These are phyloP conservation scores for Clistopyga incitator DNA, from an alignment of 2,888 invertebrate genomes.

Conservation along the genomic window DNA sequence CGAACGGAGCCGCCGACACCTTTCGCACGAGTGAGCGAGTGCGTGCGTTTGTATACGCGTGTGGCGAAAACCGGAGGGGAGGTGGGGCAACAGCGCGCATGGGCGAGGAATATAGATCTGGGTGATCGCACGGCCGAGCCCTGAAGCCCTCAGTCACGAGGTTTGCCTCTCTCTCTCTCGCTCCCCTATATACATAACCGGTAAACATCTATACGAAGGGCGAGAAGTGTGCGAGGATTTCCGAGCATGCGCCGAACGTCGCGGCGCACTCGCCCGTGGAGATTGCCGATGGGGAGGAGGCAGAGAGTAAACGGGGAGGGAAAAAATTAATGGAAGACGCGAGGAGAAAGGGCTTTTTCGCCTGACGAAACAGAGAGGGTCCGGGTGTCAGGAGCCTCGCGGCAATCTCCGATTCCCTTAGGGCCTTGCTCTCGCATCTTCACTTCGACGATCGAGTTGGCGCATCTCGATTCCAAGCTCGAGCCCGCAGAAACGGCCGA, in stretches of 20 bases:
- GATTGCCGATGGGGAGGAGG: slow-evolving; percentile 56
- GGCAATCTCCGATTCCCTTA: slow-evolving; percentile 35
- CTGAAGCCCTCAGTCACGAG: slow-evolving; percentile 32
- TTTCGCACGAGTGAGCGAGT: slow-evolving; percentile 36
- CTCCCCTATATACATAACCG: neutral
- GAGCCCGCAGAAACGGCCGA: neutral
- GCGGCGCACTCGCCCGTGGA: slow-evolving; percentile 11
- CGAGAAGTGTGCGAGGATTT: slow-evolving; percentile 7
- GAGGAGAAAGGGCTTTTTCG: slow-evolving; percentile 58
- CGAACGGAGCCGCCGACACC: slow-evolving; percentile 24
- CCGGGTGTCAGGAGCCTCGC: neutral
- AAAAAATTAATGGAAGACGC: slow-evolving; percentile 61
- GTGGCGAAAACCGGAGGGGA: slow-evolving; percentile 34
- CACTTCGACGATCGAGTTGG: slow-evolving; percentile 48
- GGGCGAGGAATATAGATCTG: slow-evolving; percentile 72
- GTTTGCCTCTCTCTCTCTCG: slow-evolving; percentile 16
- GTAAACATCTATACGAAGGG: slow-evolving; percentile 15
- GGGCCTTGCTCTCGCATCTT: neutral
- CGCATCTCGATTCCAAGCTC: neutral
- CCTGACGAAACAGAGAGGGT: slow-evolving; percentile 20
- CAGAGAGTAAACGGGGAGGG: slow-evolving; percentile 27
- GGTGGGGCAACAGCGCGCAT: slow-evolving; percentile 65
- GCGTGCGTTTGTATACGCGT: neutral
- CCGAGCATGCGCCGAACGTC: slow-evolving; percentile 30
- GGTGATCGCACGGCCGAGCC: slow-evolving; percentile 46